phyloP scores from a whole-genome alignment of 2,888 invertebrate species.

The Podotricha telesiphe region DNA sequence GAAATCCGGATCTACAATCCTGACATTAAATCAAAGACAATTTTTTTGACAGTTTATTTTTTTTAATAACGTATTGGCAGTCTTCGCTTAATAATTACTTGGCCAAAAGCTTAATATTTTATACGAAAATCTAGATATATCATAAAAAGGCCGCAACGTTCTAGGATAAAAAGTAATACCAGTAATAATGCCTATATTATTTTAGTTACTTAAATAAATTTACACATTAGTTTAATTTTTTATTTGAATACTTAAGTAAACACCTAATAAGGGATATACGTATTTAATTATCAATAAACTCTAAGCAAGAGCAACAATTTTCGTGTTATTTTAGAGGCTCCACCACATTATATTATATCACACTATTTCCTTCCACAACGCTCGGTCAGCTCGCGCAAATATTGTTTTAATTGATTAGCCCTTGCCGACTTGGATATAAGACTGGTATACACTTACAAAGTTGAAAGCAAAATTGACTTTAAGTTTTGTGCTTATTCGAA shows the following conservation, averaged over 20 bases:
- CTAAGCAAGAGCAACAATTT: conserved; percentile 33
- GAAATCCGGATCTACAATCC: no score
- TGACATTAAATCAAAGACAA: no score
- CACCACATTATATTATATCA: conserved; percentile 40
- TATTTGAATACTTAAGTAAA: neutral
- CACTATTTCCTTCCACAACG: conserved; percentile 41
- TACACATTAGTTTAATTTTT: no score
- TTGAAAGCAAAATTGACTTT: neutral
- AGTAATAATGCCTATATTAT: no score
- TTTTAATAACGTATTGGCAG: no score
- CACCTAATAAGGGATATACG: neutral
- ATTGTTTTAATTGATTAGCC: conserved; percentile 64
- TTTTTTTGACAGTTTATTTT: no score
- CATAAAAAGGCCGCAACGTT: no score
- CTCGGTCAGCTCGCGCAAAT: conserved; percentile 53
- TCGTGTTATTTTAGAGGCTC: conserved; percentile 41
- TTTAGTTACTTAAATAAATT: neutral
- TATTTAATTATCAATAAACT: conserved; percentile 1
- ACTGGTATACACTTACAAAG: conserved; percentile 41
- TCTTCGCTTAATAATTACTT: no score
- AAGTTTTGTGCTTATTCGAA: neutral
- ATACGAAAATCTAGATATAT: no score
- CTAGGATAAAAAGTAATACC: no score
- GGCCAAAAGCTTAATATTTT: no score
- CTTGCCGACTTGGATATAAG: conserved; percentile 43